phyloP scores from a whole-genome alignment of 1,140 invertebrate species.

The Drosophila ficusphila region DNA sequence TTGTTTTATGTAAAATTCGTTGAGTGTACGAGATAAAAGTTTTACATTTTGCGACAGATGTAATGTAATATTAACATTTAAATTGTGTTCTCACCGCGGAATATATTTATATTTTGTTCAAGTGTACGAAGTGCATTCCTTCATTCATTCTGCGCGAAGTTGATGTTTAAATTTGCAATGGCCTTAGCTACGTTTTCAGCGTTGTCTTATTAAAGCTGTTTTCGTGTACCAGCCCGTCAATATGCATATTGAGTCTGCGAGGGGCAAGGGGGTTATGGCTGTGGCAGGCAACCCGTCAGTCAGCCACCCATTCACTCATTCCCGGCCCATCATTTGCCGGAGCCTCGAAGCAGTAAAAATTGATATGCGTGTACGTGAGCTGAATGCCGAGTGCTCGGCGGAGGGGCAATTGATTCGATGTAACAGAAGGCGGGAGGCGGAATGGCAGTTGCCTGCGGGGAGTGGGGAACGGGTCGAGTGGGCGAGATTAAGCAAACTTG shows the following conservation, averaged over 20 bases:
- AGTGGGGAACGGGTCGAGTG: too few species aligned
- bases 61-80: too few species aligned
- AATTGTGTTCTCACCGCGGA: too few species aligned
- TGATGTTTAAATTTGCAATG: too few species aligned
- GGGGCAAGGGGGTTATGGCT: constrained; percentile 18
- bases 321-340: constrained; percentile 64
- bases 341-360: constrained; percentile 71
- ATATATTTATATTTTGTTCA: too few species aligned
- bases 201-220: too few species aligned
- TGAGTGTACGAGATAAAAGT: too few species aligned
- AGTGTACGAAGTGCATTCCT: too few species aligned
- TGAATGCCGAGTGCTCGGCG: constrained; percentile 41
- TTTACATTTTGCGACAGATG: too few species aligned
- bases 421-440: constrained; percentile 42
- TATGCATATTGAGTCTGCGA: constrained; percentile 20
- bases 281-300: constrained; percentile 47
- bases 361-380: constrained; percentile 75
- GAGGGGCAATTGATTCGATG: constrained; percentile 55
- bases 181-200: too few species aligned
- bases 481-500: constrained; percentile 6
- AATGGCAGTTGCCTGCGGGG: not conserved
- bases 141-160: too few species aligned
- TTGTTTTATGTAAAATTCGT: too few species aligned
- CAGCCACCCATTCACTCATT: constrained; percentile 25
- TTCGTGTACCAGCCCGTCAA: constrained; percentile 5